Base-by-base conservation (phyloP, 2,888 invertebrate species). In the Sicus ferrugineus region DNA sequence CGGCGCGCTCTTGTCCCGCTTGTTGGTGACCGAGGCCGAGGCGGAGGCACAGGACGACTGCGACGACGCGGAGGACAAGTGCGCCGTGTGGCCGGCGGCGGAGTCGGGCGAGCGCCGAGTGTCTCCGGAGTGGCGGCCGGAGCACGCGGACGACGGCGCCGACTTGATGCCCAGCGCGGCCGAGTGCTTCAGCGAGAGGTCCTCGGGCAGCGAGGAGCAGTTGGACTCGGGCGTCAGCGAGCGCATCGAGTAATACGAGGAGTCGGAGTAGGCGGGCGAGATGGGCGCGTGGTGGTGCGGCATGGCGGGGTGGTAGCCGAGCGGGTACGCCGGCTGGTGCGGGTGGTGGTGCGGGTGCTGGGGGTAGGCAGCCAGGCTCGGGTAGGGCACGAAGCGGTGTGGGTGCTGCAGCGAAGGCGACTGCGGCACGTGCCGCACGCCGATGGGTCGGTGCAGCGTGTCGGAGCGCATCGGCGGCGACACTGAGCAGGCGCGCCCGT, bases 201-300 rank as follows among this genome's bases (percentile, higher is more conserved):
- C 85, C 76, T 85, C 85, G 3, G 85, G 85, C 73, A 83, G 74
- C 1, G 82, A 80, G 14, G 83, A 84, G 69, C 83, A 83, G 63
- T 80, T 83, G 2, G 84, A 83, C 68, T 84, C 84, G 21, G 86
- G 86, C 2, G 86, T 84, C 61, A 83, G 70, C 3, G 86, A 85
- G 63, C 85, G 80, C 77, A 83, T 83, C 19, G 85, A 85, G 71
- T 83, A 85, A 68, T 81, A 85, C 2, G 85, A 85, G 28, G 82
- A 81, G 65, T 85, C 84, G 21, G 85, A 86, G 70, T 85, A 85
- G n/a, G 85, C 82, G 16, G 85, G 85, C 61, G 85, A 85, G 3
- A 85, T 84, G 34, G 85, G 85, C 3, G 84, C 83, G 73, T 82
- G 83, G 63, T 77, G 77, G 67, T 73, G 74, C 48, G 75, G 74